Evolutionary conservation across 2,888 invertebrate genomes (phyloP), one percentile per base, ranked within the genome.

Genomic region (Nebria brevicollis): DNA sequence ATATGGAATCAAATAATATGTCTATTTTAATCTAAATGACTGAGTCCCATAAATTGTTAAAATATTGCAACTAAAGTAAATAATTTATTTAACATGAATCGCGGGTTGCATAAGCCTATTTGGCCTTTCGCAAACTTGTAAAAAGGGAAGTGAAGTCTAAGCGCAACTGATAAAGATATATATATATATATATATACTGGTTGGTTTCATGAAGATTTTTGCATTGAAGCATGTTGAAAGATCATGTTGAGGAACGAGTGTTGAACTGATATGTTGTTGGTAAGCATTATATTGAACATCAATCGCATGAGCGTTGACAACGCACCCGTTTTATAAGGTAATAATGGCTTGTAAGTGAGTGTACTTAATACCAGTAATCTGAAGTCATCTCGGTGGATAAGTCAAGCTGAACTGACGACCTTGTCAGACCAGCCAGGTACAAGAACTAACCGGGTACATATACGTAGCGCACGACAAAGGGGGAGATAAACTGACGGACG

Each of bases 321-420:
- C 79, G 43, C 66, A 20, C 75, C 74, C 75, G 74, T 73, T 79
- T 79, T 79, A 79, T 79, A 79, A 79, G 79, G 79, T 79, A 79
- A 79, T 79, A 79, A 79, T 74, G 74, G 79, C 79, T 79, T 79
- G 79, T 79, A 79, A 74, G 25, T 74, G 78, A 74, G 79, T 66
- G 79, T 79, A 79, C 79, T 79, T 79, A 79, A 79, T 79, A 79
- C 79, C 74, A 79, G 79, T 79, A 79, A 79, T 79, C 79, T 79
- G 68, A 75, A 79, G 79, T 75, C 79, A 79, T 79, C 79, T 79
- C 68, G 68, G 74, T 66, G 54, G 73, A 79, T 79, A 79, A 79
- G 79, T 79, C 79, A 79, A 79, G 75, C 74, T 66, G 41, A 54
- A 34, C 70, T 70, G 34, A 34, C 20, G 70, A 20, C 25, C 70